phyloP scores from a whole-genome alignment of 2,888 invertebrate genomes.

The Drosophila multiciliata region DNA sequence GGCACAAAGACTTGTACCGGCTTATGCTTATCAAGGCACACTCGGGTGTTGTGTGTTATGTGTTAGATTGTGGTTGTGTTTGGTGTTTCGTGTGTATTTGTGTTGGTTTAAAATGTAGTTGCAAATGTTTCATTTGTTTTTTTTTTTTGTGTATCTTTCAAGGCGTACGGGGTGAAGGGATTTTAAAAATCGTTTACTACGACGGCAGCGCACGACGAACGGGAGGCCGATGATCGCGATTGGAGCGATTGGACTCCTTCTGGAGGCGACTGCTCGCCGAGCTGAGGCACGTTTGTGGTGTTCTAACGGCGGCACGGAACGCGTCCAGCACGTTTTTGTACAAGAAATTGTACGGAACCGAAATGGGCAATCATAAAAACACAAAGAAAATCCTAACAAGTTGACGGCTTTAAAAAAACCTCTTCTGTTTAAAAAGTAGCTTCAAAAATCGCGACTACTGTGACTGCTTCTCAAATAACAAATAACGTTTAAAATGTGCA shows the following conservation, averaged over 20 bases:
- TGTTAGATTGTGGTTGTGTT: constrained; percentile 36
- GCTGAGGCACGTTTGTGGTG: constrained; percentile 82
- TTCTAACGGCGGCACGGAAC: constrained; percentile 62
- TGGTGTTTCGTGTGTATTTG: constrained; percentile 29
- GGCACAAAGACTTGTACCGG: constrained; percentile 61
- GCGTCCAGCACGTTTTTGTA: constrained; percentile 68
- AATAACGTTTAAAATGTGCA: constrained; percentile 44
- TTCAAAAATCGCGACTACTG: constrained; percentile 50
- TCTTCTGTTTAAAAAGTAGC: constrained; percentile 53
- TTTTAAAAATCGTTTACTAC: constrained; percentile 79
- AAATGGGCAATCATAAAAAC: constrained; percentile 51
- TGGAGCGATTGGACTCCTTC: constrained; percentile 34
- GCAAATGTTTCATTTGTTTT: constrained; percentile 6
- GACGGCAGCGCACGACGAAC: constrained; percentile 64
- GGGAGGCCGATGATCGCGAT: constrained; percentile 11
- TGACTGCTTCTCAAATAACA: constrained; percentile 34
- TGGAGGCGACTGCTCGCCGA: constrained; percentile 64
- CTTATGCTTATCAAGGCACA: constrained; percentile 64
- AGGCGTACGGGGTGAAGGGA: constrained; percentile 64
- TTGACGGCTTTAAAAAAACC: constrained; percentile 20
- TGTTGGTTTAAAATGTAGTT: constrained; percentile 30
- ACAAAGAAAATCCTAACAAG: constrained; percentile 59
- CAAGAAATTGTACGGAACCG: constrained; percentile 73
- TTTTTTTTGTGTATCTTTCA: constrained; percentile 24
- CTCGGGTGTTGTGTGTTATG: constrained; percentile 46